A percentile compares a stretch with the other conserved stretches of the same genome.
These are phyloP conservation scores for Stenoptilia bipunctidactyla DNA, from an alignment of 2,888 invertebrate genomes.

Conservation along the genomic window DNA sequence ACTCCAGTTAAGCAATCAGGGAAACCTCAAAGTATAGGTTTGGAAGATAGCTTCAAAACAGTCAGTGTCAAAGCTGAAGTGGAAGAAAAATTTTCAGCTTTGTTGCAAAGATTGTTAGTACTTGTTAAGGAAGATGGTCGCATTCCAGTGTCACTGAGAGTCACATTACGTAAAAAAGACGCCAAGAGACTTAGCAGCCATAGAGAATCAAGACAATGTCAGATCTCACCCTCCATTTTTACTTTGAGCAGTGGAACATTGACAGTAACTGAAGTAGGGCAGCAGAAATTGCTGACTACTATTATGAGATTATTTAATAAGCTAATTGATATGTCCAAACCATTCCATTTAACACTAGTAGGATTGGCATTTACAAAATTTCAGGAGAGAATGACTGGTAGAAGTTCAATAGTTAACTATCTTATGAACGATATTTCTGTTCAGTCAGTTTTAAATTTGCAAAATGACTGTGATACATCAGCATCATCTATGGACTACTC, in stretches of 20 bases:
- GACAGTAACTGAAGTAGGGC: constrained; percentile 63
- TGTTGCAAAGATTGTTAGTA: constrained; percentile 78
- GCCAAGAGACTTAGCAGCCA: constrained; percentile 75
- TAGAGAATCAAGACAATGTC: constrained; percentile 82
- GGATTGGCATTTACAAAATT: constrained; percentile 89
- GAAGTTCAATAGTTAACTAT: constrained; percentile 81
- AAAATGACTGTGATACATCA: constrained; percentile 66
- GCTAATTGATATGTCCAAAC: constrained; percentile 77
- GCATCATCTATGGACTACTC: constrained; percentile 59
- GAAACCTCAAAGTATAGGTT: constrained; percentile 82
- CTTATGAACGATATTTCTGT: constrained; percentile 83
- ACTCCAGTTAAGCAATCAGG: constrained; percentile 80
- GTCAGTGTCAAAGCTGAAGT: constrained; percentile 81
- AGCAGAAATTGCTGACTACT: constrained; percentile 76
- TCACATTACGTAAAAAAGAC: constrained; percentile 82
- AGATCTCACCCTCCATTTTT: constrained; percentile 77
- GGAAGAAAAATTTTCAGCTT: constrained; percentile 76
- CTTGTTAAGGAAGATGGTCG: constrained; percentile 84
- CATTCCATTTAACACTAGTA: constrained; percentile 83
- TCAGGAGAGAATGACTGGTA: constrained; percentile 77
- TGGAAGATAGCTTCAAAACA: constrained; percentile 83
- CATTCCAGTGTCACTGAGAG: constrained; percentile 80
- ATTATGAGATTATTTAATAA: constrained; percentile 83
- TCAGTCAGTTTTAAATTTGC: constrained; percentile 79
- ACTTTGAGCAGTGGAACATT: constrained; percentile 56